These are phyloP conservation scores for Megalopta genalis DNA, from an alignment of 1,140 invertebrate species.

Conservation along the genomic window DNA sequence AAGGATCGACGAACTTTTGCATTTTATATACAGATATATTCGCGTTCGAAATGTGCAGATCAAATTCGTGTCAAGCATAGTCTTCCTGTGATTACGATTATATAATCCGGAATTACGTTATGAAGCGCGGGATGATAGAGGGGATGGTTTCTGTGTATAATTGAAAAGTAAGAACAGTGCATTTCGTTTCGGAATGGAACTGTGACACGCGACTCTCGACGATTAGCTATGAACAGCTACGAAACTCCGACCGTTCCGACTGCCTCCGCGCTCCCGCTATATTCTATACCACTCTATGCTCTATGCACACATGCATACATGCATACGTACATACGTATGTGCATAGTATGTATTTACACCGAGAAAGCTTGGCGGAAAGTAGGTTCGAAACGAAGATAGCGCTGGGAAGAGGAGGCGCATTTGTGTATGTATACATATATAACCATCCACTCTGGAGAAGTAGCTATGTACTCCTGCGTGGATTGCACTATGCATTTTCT, in stretches of 20 bases:
- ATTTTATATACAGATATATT: no score
- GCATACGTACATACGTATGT: no score
- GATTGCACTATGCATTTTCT: neutral
- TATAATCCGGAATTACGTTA: slow-evolving; percentile 21
- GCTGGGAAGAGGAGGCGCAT: slow-evolving; percentile 12
- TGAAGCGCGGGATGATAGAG: neutral
- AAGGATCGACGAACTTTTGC: no score
- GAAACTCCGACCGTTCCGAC: no score
- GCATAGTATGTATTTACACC: slow-evolving; percentile 1
- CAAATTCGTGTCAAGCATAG: slow-evolving; percentile 1
- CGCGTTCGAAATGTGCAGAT: neutral
- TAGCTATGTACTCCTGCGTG: neutral
- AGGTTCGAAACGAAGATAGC: slow-evolving; percentile 25
- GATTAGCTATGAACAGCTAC: slow-evolving; percentile 2
- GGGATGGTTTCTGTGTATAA: neutral
- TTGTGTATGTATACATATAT: neutral
- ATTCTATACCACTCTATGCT: no score
- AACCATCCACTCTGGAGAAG: neutral
- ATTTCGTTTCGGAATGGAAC: neutral
- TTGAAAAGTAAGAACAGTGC: neutral
- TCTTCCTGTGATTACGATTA: slow-evolving; percentile 14
- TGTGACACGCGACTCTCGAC: neutral
- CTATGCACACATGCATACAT: no score
- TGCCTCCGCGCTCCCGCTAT: neutral
- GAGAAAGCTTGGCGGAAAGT: slow-evolving; percentile 3